Conservation (phyloP, 1,140 invertebrate species). For the Trigoniulus corallinus region DNA sequence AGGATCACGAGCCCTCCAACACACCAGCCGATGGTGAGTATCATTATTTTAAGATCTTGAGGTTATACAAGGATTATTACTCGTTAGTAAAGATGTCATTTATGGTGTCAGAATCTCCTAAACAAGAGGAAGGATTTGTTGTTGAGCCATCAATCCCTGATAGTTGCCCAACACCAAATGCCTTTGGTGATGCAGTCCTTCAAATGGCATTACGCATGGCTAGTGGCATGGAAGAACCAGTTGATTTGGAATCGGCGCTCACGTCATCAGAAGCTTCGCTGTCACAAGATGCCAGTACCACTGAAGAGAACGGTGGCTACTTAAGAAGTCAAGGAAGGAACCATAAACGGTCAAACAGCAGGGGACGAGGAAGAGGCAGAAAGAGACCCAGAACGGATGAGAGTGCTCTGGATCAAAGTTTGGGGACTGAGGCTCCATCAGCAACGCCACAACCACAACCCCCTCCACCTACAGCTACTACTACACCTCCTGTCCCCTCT, state of each 20-base stretch:
- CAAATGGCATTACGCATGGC: constrained; percentile 79
- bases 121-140: not conserved
- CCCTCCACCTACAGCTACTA: no score
- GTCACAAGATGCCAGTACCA: not conserved
- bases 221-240: constrained; percentile 54
- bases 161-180: constrained; percentile 8
- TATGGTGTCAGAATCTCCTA: no score
- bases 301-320: not conserved
- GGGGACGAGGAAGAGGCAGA: constrained; percentile 2
- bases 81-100: no score
- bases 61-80: no score
- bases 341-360: not conserved
- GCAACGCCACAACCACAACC: no score
- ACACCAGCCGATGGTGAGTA: not conserved
- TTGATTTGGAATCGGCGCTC: constrained; percentile 22
- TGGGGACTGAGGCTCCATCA: no score
- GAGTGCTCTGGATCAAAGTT: not conserved
- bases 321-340: not conserved
- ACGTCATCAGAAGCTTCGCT: constrained; percentile 12
- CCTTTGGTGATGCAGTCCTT: constrained; percentile 56
- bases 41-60: not conserved
- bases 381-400: constrained; percentile 2
- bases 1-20: constrained; percentile 2
- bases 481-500: not conserved
- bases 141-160: not conserved